Base-by-base conservation (phyloP, 2,113 vertebrate species). In the Perca fluviatilis region DNA sequence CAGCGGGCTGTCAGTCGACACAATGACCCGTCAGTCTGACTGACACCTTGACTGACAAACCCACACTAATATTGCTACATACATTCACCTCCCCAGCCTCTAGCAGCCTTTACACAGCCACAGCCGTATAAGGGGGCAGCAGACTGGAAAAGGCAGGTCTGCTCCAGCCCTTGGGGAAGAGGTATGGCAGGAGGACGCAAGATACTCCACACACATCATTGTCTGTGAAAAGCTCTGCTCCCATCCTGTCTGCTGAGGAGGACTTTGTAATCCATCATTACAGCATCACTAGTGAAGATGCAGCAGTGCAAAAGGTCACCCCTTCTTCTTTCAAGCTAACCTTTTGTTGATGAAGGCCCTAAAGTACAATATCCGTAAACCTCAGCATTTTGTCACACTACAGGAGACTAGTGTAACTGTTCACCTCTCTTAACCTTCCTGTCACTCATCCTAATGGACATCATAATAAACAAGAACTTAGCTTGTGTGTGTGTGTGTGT, bases 1-100 rank as follows among this genome's bases (percentile, higher is more conserved):
- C 82, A 83, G 86, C 79, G 70, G 18, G 73, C 90, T 90, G 88
- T 86, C 91, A 85, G 76, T 15, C 0, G 33, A 76, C 86, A 91
- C 88, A 88, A 87, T 84, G 92, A 86, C 69, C 80, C 33, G 60
- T 92, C 87, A 85, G 56, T 71, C 68, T 86, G 85, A 11, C 85
- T 90, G 86, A 86, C 91, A 90, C 33, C 43, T 82, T 75, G 89
- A 93, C 87, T 69, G 91, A 86, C 91, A 86, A 88, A 87, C 84
- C 76, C 74, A 82, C 80, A 74, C 51, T 79, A 71, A 11, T 54
- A 60, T 54, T 46, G 33, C 40, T 65, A 56, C 75, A 53, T 40
- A 46, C 62, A 15, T 46, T 14, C 53, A 53, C 40, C 57, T 53
- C 40, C 16, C 58, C 10, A 16, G 69, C 65, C 70, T 68, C 47